These are phyloP conservation scores for Gila orcuttii DNA, from an alignment of 2,113 vertebrate species.

Conservation along the genomic window DNA sequence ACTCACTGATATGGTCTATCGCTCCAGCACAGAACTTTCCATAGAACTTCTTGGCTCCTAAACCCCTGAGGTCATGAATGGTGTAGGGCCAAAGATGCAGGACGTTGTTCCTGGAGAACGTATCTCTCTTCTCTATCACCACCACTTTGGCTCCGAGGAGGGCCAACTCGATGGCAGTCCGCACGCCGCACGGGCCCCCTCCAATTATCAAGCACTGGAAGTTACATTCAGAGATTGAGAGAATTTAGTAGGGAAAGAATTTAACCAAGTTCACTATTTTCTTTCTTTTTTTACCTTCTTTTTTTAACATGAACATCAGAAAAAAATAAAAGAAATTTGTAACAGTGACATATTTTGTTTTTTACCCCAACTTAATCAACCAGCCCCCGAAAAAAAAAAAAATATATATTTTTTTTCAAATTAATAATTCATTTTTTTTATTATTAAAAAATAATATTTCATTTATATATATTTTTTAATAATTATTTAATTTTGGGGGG, in stretches of 20 bases:
- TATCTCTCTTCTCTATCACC: constrained; percentile 93
- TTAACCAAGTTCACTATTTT: background rate
- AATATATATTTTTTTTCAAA: no score
- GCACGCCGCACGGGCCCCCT: constrained; percentile 91
- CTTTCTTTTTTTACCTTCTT: no score
- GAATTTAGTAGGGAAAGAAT: background rate
- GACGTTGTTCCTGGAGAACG: constrained; percentile 96
- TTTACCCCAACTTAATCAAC: no score
- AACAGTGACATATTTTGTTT: no score
- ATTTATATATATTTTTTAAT: no score
- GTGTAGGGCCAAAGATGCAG: constrained; percentile 98
- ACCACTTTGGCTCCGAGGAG: constrained; percentile 93
- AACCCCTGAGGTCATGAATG: constrained; percentile 92
- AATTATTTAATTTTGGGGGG: no score
- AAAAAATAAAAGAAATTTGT: no score
- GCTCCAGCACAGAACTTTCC: constrained; percentile 97
- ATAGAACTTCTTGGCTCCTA: constrained; percentile 97
- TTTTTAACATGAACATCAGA: no score
- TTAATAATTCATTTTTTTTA: no score
- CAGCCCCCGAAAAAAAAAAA: no score
- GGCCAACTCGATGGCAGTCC: constrained; percentile 94
- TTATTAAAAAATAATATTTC: no score
- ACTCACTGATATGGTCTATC: constrained; percentile 99
- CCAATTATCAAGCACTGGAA: constrained; percentile 93
- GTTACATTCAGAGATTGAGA: constrained; percentile 3